Percentiles rank a stretch among this genome's conserved stretches.
phyloP scores from a whole-genome alignment of 2,113 vertebrate genomes.

The Ageneiosus marmoratus region DNA sequence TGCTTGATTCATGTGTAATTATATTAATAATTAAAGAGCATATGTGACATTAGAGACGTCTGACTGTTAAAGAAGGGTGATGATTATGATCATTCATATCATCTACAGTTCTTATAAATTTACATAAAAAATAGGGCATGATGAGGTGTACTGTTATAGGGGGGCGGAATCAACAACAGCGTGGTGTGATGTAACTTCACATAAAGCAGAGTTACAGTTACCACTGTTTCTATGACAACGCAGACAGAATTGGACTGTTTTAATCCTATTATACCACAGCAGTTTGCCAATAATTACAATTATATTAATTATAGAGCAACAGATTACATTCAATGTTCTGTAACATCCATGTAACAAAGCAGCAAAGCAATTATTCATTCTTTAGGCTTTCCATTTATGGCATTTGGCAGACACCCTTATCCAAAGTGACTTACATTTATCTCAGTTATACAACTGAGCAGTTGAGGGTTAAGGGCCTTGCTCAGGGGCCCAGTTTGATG shows the following conservation, averaged over 20 bases:
- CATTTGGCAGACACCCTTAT: too few relatives aligned
- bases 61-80: not conserved
- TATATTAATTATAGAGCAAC: not conserved
- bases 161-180: not conserved
- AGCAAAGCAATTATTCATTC: not conserved
- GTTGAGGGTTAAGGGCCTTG: too few relatives aligned
- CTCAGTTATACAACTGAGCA: too few relatives aligned
- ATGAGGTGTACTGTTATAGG: not conserved
- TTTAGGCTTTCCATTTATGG: too few relatives aligned
- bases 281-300: not conserved
- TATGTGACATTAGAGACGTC: not conserved
- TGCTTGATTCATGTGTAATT: not conserved
- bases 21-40: not conserved
- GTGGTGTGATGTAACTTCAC: not conserved
- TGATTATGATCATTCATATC: not conserved
- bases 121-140: not conserved
- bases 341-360: not conserved
- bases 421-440: too few relatives aligned
- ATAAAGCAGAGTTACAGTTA: not conserved
- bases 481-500: too few relatives aligned
- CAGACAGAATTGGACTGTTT: not conserved
- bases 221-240: not conserved
- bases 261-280: not conserved
- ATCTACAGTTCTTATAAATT: not conserved
- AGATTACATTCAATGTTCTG: not conserved